Evolutionary conservation across 1,140 invertebrate genomes (phyloP).

Genomic region (Goniozus legneri): DNA sequence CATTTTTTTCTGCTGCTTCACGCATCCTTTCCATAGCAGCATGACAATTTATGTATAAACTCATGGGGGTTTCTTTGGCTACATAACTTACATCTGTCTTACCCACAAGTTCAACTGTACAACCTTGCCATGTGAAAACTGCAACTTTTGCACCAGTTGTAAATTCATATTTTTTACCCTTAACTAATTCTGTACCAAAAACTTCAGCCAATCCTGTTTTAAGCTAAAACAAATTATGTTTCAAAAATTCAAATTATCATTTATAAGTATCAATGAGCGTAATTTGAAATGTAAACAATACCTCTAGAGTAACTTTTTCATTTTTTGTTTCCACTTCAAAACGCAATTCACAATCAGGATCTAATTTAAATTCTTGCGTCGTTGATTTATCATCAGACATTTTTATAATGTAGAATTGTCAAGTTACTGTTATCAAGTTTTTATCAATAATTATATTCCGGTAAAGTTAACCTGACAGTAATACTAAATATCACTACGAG

Average conservation of each 20-base stretch:
- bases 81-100: slow-evolving; percentile 91
- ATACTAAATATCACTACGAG: too few species aligned
- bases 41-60: slow-evolving; percentile 93
- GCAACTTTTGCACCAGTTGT: slow-evolving; percentile 88
- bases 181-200: slow-evolving; percentile 94
- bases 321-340: slow-evolving; percentile 91
- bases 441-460: too few species aligned
- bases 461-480: too few species aligned
- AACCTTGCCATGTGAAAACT: slow-evolving; percentile 95
- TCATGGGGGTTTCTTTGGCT: slow-evolving; percentile 95
- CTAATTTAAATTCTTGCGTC: slow-evolving; percentile 79
- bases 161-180: slow-evolving; percentile 91
- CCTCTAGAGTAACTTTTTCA: slow-evolving; percentile 80
- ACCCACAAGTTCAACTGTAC: slow-evolving; percentile 77
- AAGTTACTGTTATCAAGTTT: too few species aligned
- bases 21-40: slow-evolving; percentile 89
- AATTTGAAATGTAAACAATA: slow-evolving; percentile 43
- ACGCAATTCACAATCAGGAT: slow-evolving; percentile 81
- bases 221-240: slow-evolving; percentile 57
- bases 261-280: not conserved
- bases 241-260: slow-evolving; percentile 1
- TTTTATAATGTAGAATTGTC: too few species aligned
- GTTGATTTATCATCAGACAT: slow-evolving; percentile 45
- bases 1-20: slow-evolving; percentile 71
- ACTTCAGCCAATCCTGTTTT: slow-evolving; percentile 88